phyloP scores from a whole-genome alignment of 2,888 invertebrate genomes.

The Lasioglossum morio region DNA sequence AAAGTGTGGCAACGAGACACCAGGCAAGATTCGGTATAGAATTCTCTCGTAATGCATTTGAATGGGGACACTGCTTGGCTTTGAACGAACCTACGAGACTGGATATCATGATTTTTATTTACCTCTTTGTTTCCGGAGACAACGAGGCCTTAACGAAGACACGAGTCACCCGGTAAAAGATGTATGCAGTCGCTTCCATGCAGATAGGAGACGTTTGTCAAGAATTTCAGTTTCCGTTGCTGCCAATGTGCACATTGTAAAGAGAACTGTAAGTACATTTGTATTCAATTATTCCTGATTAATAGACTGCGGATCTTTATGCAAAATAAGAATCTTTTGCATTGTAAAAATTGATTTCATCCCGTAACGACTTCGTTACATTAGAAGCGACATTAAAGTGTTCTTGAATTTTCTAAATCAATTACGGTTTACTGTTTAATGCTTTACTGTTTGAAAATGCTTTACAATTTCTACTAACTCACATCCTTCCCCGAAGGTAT shows the following conservation, averaged over 20 bases:
- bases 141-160: constrained; percentile 32
- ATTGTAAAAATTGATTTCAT: too few relatives aligned
- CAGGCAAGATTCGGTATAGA: constrained; percentile 23
- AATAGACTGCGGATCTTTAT: too few relatives aligned
- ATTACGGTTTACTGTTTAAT: too few relatives aligned
- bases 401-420: too few relatives aligned
- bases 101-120: constrained; percentile 37
- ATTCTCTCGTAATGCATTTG: constrained; percentile 34
- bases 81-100: constrained; percentile 20
- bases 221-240: not conserved
- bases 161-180: constrained; percentile 22
- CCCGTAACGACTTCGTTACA: too few relatives aligned
- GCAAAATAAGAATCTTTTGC: too few relatives aligned
- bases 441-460: too few relatives aligned
- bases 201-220: not conserved
- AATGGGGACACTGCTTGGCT: not conserved
- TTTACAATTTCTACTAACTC: too few relatives aligned
- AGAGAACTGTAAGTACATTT: not conserved
- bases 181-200: not conserved
- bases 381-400: too few relatives aligned
- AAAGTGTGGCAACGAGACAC: constrained; percentile 19
- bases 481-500: too few relatives aligned
- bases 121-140: constrained; percentile 12
- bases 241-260: not conserved
- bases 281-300: too few relatives aligned